Percentiles rank a stretch among this genome's conserved stretches.
Evolutionary conservation across 92 coral and sea anemone species (phyloP).

Genomic region (Galaxea fascicularis): DNA sequence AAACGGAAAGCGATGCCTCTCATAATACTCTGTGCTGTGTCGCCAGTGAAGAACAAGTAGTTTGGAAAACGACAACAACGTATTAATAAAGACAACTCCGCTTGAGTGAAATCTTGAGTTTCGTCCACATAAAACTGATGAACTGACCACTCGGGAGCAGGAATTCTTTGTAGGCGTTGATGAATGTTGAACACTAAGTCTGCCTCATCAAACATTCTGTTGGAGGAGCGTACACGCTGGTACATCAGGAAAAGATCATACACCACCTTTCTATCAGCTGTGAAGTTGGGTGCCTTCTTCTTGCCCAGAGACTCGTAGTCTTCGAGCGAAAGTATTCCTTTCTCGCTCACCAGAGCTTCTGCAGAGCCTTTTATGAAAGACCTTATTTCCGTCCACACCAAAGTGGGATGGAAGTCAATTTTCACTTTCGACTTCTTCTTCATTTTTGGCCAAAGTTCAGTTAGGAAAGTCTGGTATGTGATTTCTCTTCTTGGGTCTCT

Average conservation of each 20-base stretch:
- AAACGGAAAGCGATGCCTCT: constrained; percentile 97
- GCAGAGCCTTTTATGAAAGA: constrained; percentile 97
- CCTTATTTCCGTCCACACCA: constrained; percentile 97
- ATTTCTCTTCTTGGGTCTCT: constrained; percentile 87
- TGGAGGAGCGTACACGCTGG: constrained; percentile 64
- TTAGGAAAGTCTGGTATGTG: constrained; percentile 85
- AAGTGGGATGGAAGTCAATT: constrained; percentile 87
- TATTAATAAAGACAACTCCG: constrained; percentile 89
- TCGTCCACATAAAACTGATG: constrained; percentile 95
- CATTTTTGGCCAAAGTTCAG: constrained; percentile 93
- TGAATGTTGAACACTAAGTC: constrained; percentile 87
- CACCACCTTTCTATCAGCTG: constrained; percentile 79
- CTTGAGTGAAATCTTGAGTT: constrained; percentile 98
- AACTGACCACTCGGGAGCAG: constrained; percentile 88
- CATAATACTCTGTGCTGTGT: constrained; percentile 99
- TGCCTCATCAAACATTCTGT: constrained; percentile 93
- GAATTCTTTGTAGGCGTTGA: constrained; percentile 73
- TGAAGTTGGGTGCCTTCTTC: constrained; percentile 92
- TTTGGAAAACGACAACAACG: constrained; percentile 93
- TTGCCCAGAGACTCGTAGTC: constrained; percentile 86
- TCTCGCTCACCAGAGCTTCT: constrained; percentile 77
- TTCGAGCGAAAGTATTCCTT: constrained; percentile 75
- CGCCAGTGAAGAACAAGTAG: constrained; percentile 94
- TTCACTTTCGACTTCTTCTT: constrained; percentile 62
- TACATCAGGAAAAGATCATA: constrained; percentile 78